Evolutionary conservation across 1,140 invertebrate species (phyloP).

Genomic region (Neodiprion virginianus): DNA sequence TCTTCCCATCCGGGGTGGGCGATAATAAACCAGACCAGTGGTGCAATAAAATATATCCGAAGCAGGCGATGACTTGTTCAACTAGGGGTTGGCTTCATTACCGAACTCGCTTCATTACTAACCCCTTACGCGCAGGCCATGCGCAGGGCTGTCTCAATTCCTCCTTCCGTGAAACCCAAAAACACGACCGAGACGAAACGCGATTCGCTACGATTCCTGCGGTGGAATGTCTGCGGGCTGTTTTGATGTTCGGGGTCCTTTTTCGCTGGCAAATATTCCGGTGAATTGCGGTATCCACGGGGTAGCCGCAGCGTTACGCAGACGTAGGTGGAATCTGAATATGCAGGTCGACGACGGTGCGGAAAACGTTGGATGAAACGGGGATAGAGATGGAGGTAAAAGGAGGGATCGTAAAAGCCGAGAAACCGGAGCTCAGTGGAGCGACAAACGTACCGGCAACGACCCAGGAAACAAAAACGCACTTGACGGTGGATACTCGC

Average conservation of each 20-base stretch:
- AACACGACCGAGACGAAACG: slow-evolving; percentile 35
- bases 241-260: too few relatives aligned
- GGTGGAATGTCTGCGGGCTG: slow-evolving; percentile 33
- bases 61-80: slow-evolving; percentile 59
- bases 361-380: background rate
- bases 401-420: slow-evolving; percentile 10
- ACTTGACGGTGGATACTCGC: background rate
- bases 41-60: slow-evolving; percentile 61
- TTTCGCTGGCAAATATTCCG: too few relatives aligned
- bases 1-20: slow-evolving; percentile 31
- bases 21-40: slow-evolving; percentile 59
- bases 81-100: slow-evolving; percentile 55
- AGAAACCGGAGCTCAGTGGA: slow-evolving; percentile 14
- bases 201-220: slow-evolving; percentile 23
- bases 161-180: slow-evolving; percentile 21
- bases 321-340: background rate
- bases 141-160: slow-evolving; percentile 1
- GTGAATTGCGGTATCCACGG: too few relatives aligned
- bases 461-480: slow-evolving; percentile 40
- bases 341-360: background rate
- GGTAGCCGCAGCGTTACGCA: background rate
- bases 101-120: slow-evolving; percentile 54
- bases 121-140: slow-evolving; percentile 46
- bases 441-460: slow-evolving; percentile 42
- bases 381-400: background rate